Base-by-base conservation (phyloP, 1,140 invertebrate genomes). In the Sminthurinus signatus region DNA sequence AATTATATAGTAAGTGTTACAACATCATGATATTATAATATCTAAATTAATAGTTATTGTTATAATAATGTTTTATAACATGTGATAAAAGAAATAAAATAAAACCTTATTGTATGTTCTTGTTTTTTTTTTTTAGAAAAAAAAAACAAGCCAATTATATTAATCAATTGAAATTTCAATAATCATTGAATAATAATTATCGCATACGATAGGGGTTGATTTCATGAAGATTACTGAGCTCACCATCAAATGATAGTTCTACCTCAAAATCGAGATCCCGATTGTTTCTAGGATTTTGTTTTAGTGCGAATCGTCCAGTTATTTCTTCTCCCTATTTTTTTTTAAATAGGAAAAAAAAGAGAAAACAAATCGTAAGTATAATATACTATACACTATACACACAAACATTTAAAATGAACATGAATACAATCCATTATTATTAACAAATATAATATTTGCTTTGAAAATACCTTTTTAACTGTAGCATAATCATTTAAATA, bases 401-500 rank as follows among this genome's bases (percentile, higher is more conserved):
- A 54, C 5, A 12, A 25, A 8, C 23, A 25, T 4, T 54, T 3
- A 54, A 54, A 17, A 28, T 10, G 12, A 5, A 54, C 15, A 27
- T 54, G 28, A 17, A 54, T n/a, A n/a, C n/a, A n/a, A n/a, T n/a
- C n/a, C n/a, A n/a, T 48, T 23, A n/a, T 8, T 48, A 48, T n/a
- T 31, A 17, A 36, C n/a, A n/a, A n/a, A n/a, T n/a, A n/a, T n/a
- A n/a, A n/a, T n/a, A n/a, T n/a, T n/a, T n/a, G n/a, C n/a, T n/a
- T n/a, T n/a, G n/a, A 4, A 44, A 29, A 32, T 60, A 70, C 85
- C 72, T 91, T 93, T 74, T 95, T 95, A 2, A 95, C 91, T 8
- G 93, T 94, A 80, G 97, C 85, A 72, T 96, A 94, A 64, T 97
- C 90, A 73, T 97, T 89, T 70, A 99, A 87, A 76, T 99, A 99